Conservation (phyloP, 1,140 invertebrate genomes). For the Drosophila pachea region DNA sequence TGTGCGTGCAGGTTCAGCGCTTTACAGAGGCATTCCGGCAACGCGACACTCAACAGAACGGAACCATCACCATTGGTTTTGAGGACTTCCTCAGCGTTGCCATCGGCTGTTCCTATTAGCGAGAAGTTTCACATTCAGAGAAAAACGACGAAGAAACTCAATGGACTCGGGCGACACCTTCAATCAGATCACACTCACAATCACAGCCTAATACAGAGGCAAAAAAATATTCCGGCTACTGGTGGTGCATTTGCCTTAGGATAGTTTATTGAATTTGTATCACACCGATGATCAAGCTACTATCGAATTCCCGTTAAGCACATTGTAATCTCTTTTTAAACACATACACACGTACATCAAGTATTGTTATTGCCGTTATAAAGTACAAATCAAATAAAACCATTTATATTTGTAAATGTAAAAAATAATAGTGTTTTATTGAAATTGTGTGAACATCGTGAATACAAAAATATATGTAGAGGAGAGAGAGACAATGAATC, state of each 20-base stretch:
- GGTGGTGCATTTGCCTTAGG: conserved; percentile 48
- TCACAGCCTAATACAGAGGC: conserved; percentile 17
- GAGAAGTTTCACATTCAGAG: conserved; percentile 6
- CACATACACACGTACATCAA: conserved; percentile 22
- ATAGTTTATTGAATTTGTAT: background rate
- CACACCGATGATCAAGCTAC: background rate
- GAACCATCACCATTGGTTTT: conserved; percentile 88
- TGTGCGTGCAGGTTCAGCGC: conserved; percentile 91
- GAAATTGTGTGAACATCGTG: conserved; percentile 49
- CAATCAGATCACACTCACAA: conserved; percentile 3
- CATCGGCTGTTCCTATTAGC: conserved; percentile 84
- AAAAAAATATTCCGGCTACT: conserved; percentile 45
- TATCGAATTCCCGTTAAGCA: conserved; percentile 33
- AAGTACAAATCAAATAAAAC: conserved; percentile 60
- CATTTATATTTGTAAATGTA: conserved; percentile 55
- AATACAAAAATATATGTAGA: conserved; percentile 15
- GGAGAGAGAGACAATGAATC: conserved; percentile 45
- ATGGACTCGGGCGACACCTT: background rate
- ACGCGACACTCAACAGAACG: conserved; percentile 86
- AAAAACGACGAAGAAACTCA: background rate
- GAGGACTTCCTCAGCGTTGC: conserved; percentile 91
- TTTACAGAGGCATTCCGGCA: conserved; percentile 90
- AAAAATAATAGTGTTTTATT: conserved; percentile 55
- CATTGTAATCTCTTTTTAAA: conserved; percentile 53
- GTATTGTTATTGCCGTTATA: conserved; percentile 54